Evolutionary conservation across 2,888 invertebrate species (phyloP).

Genomic region (Eupithecia vulgata): DNA sequence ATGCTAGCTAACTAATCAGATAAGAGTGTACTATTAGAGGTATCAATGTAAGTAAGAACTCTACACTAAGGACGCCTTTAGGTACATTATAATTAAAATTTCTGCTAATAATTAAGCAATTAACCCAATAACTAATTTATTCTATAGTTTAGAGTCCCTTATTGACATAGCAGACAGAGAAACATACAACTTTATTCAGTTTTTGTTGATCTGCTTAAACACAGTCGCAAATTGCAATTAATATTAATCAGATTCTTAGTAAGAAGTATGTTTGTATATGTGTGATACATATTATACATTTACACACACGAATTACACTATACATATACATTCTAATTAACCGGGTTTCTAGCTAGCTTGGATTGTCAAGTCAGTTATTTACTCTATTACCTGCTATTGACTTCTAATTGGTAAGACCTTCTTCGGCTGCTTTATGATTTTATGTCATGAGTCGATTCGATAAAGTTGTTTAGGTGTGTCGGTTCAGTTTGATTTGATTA

Average conservation of each 20-base stretch:
- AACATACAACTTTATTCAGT: background rate
- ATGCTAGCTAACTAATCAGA: background rate
- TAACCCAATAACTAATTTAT: no score
- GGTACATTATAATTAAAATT: background rate
- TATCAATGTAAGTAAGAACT: background rate
- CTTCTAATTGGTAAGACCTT: slow-evolving; percentile 27
- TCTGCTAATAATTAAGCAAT: no score
- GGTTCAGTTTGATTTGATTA: slow-evolving; percentile 11
- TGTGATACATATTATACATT: no score
- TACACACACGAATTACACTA: slow-evolving; percentile 51
- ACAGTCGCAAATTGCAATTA: background rate
- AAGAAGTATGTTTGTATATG: background rate
- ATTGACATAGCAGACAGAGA: background rate
- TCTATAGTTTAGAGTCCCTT: background rate
- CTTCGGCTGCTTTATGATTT: slow-evolving; percentile 14
- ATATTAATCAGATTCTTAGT: slow-evolving; percentile 1
- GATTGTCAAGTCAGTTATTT: slow-evolving; percentile 54
- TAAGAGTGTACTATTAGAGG: background rate
- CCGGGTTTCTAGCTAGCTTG: slow-evolving; percentile 33
- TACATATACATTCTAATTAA: slow-evolving; percentile 71
- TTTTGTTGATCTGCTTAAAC: background rate
- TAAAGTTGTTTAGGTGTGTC: slow-evolving; percentile 10
- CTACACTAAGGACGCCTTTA: background rate
- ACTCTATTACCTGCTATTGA: slow-evolving; percentile 53
- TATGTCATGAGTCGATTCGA: slow-evolving; percentile 6